These are phyloP conservation scores for Ectropis crepuscularia DNA, from an alignment of 2,888 invertebrate species.

Conservation along the genomic window DNA sequence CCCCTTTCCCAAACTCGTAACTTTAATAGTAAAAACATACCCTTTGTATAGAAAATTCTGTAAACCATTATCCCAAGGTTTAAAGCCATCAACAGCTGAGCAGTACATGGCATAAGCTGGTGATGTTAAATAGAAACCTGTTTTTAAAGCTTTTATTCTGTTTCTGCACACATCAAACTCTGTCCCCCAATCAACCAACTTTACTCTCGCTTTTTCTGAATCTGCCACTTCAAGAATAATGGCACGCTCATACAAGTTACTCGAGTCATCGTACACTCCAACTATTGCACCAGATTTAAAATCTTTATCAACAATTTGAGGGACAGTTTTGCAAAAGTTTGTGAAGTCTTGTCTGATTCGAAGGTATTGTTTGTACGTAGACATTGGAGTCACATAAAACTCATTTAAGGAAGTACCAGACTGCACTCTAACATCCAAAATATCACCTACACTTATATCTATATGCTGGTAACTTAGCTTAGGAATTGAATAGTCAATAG, in stretches of 20 bases:
- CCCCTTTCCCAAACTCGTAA: slow-evolving; percentile 1
- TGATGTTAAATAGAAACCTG: background rate
- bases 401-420: slow-evolving; percentile 10
- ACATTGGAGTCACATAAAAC: slow-evolving; percentile 12
- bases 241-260: slow-evolving; percentile 9
- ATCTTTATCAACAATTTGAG: background rate
- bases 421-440: slow-evolving; percentile 10
- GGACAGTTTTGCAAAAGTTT: slow-evolving; percentile 9
- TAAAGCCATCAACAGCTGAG: slow-evolving; percentile 8
- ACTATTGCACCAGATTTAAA: slow-evolving; percentile 1
- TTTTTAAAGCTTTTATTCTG: slow-evolving; percentile 10
- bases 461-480: slow-evolving; percentile 10
- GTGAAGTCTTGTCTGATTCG: slow-evolving; percentile 15
- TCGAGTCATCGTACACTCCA: slow-evolving; percentile 1
- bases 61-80: slow-evolving; percentile 11
- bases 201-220: slow-evolving; percentile 6
- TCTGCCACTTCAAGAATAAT: slow-evolving; percentile 8
- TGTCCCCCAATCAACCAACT: slow-evolving; percentile 21
- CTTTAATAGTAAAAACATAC: slow-evolving; percentile 6
- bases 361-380: slow-evolving; percentile 10
- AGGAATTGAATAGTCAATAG: background rate
- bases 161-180: background rate
- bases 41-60: slow-evolving; percentile 15
- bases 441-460: slow-evolving; percentile 1
- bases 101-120: slow-evolving; percentile 17